Conservation (phyloP, 2,888 invertebrate genomes). For the Apomyelois bistriatella region DNA sequence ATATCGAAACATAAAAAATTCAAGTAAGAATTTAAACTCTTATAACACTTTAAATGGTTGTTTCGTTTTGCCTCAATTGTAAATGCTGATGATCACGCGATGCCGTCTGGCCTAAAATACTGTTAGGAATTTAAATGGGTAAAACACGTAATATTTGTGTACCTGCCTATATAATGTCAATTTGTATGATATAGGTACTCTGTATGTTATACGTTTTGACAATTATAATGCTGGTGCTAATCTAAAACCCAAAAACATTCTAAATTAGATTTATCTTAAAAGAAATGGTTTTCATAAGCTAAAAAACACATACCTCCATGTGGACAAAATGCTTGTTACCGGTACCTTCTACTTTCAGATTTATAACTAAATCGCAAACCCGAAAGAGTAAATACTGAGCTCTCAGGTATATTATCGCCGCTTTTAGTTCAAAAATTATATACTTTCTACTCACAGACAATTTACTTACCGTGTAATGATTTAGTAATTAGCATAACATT, state of each 20-base stretch:
- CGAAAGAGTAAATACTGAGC: constrained; percentile 6
- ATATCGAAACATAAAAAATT: background rate
- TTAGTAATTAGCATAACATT: constrained; percentile 10
- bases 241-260: too few species aligned
- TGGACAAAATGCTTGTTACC: too few species aligned
- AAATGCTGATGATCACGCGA: constrained; percentile 12
- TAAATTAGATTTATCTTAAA: too few species aligned
- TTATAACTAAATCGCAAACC: constrained; percentile 3
- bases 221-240: too few species aligned
- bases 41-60: constrained; percentile 6
- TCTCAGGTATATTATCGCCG: background rate
- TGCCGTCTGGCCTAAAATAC: constrained; percentile 2
- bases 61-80: constrained; percentile 3
- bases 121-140: background rate
- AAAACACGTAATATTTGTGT: too few species aligned
- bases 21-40: background rate
- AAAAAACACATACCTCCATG: background rate
- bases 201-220: too few species aligned
- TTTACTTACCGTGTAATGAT: constrained; percentile 1
- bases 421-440: constrained; percentile 8
- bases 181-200: too few species aligned
- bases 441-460: constrained; percentile 6
- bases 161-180: too few species aligned
- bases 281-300: background rate
- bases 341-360: too few species aligned